Evolutionary conservation across 64 coral and sea anemone species (phyloP).

Genomic region (Stylophora pistillata): DNA sequence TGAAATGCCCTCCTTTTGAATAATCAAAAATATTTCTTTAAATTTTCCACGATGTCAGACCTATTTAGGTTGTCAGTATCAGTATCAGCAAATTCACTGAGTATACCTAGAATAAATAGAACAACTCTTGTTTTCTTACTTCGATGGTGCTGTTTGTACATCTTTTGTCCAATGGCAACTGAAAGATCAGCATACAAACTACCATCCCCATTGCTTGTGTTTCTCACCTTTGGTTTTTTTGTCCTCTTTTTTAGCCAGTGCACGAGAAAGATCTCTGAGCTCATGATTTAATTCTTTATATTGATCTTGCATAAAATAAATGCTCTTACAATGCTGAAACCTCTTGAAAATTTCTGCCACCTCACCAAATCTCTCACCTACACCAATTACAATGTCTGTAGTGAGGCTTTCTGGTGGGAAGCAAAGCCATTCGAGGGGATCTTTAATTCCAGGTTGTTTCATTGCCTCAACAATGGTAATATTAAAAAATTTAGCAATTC

Average conservation of each 20-base stretch:
- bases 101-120: background rate
- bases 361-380: background rate
- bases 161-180: conserved; percentile 2
- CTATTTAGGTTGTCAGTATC: too few species aligned
- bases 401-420: background rate
- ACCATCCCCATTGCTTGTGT: background rate
- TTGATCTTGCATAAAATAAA: background rate
- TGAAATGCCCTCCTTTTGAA: too few species aligned
- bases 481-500: too few species aligned
- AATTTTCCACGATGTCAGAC: too few species aligned
- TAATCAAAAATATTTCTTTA: too few species aligned
- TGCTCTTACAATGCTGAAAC: background rate
- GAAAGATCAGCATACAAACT: background rate
- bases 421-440: background rate
- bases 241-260: too few species aligned
- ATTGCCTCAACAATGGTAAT: background rate
- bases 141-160: background rate
- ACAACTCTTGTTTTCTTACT: background rate
- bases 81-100: background rate
- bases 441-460: background rate
- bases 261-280: too few species aligned
- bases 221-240: background rate
- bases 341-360: background rate
- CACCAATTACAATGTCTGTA: background rate
- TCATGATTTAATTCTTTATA: too few species aligned